Conservation (phyloP, 2,888 invertebrate genomes). For the Amblyjoppa fuscipennis region DNA sequence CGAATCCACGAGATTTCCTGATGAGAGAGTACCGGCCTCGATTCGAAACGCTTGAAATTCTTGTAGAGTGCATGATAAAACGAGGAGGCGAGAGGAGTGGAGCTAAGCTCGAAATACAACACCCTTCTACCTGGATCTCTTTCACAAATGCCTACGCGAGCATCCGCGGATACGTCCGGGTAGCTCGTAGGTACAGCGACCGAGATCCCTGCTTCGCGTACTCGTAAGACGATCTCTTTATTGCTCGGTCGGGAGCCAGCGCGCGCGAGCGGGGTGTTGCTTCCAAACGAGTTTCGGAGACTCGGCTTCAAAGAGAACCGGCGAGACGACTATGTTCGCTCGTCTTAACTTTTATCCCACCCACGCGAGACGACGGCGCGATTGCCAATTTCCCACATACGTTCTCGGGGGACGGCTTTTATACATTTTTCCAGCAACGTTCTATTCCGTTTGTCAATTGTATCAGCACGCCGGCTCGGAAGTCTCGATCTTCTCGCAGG, state of each 20-base stretch:
- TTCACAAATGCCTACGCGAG: slow-evolving; percentile 28
- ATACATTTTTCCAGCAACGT: neutral
- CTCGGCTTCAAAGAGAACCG: slow-evolving; percentile 42
- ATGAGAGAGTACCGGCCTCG: no score
- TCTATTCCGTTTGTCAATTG: neutral
- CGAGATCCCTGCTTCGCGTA: slow-evolving; percentile 34
- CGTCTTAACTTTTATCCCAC: slow-evolving; percentile 3
- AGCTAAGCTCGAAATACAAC: slow-evolving; percentile 63
- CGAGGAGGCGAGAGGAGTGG: slow-evolving; percentile 45
- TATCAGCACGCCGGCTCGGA: no score
- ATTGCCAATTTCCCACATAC: slow-evolving; percentile 19
- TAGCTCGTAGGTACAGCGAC: slow-evolving; percentile 9
- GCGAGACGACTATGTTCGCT: neutral
- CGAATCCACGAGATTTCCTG: no score
- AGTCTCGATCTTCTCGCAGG: no score
- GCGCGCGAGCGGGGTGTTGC: slow-evolving; percentile 39
- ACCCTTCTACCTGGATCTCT: slow-evolving; percentile 44
- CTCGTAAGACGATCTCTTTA: slow-evolving; percentile 64
- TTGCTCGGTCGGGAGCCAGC: slow-evolving; percentile 42
- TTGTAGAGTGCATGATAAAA: neutral
- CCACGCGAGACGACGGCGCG: slow-evolving; percentile 6
- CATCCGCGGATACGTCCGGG: slow-evolving; percentile 33
- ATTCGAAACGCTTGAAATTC: no score
- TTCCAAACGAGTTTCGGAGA: slow-evolving; percentile 55
- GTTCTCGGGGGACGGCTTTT: neutral